These are phyloP conservation scores for Benitochromis conjunctus DNA, from an alignment of 2,113 vertebrate genomes.

Conservation along the genomic window DNA sequence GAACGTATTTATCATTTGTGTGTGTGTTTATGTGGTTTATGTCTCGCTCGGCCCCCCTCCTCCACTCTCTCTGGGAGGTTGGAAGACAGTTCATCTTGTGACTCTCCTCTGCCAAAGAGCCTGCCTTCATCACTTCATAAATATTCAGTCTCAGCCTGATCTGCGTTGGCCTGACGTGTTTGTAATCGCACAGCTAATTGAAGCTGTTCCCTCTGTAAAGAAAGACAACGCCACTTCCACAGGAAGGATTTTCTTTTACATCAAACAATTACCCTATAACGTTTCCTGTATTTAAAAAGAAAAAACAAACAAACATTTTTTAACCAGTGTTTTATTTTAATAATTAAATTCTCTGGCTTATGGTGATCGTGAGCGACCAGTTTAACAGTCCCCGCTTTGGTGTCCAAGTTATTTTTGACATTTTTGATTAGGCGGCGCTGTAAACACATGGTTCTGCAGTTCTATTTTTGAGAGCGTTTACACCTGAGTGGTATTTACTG, in stretches of 20 bases:
- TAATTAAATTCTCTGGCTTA: background rate
- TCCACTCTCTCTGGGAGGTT: slow-evolving; percentile 44
- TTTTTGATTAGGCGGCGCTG: background rate
- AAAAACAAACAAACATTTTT: no score
- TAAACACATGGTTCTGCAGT: background rate
- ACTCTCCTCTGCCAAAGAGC: background rate
- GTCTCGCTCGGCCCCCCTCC: background rate
- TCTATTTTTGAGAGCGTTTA: background rate
- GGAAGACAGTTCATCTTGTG: slow-evolving; percentile 41
- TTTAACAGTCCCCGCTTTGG: background rate
- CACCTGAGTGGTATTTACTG: background rate
- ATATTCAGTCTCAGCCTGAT: background rate
- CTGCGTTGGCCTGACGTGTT: background rate
- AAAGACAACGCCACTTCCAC: background rate
- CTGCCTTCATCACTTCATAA: background rate
- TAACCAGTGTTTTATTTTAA: background rate
- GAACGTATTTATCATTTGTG: slow-evolving; percentile 1
- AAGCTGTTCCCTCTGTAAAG: background rate
- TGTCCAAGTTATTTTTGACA: background rate
- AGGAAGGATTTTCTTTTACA: background rate
- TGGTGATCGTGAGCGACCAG: background rate
- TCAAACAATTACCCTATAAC: background rate
- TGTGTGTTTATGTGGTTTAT: background rate
- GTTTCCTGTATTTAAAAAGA: background rate
- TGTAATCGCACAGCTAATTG: background rate